A percentile compares a stretch with the other conserved stretches of the same genome.
phyloP scores from a whole-genome alignment of 2,113 vertebrate genomes.

The Rhinopomastus cyanomelas region DNA sequence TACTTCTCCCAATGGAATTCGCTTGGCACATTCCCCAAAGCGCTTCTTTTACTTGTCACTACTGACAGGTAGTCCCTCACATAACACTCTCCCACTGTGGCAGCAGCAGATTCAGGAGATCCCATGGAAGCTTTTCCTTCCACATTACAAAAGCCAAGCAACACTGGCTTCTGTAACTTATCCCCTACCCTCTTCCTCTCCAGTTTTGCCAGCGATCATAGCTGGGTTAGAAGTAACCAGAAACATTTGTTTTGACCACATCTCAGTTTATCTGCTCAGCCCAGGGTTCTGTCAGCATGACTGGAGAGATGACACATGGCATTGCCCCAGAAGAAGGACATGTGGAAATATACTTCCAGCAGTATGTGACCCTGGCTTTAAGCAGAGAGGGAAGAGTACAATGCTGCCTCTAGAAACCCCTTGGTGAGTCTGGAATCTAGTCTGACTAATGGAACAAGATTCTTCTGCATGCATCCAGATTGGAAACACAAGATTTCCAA shows the following conservation, averaged over 20 bases:
- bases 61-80: not conserved
- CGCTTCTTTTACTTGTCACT: not conserved
- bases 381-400: not conserved
- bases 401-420: not conserved
- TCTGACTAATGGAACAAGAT: not conserved
- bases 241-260: not conserved
- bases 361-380: not conserved
- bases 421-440: not conserved
- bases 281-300: not conserved
- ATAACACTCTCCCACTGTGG: not conserved
- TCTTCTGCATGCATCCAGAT: not conserved
- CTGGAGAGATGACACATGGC: not conserved
- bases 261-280: not conserved
- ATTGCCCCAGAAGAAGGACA: not conserved
- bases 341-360: not conserved
- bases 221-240: not conserved
- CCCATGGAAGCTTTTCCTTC: not conserved
- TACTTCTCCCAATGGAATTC: not conserved
- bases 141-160: not conserved
- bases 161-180: fast-evolving
- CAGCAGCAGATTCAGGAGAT: not conserved
- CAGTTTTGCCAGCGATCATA: not conserved
- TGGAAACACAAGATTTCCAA: not conserved
- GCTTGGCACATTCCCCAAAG: not conserved
- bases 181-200: not conserved